phyloP scores from a whole-genome alignment of 1,140 invertebrate species.

The Liolophura sinensis region DNA sequence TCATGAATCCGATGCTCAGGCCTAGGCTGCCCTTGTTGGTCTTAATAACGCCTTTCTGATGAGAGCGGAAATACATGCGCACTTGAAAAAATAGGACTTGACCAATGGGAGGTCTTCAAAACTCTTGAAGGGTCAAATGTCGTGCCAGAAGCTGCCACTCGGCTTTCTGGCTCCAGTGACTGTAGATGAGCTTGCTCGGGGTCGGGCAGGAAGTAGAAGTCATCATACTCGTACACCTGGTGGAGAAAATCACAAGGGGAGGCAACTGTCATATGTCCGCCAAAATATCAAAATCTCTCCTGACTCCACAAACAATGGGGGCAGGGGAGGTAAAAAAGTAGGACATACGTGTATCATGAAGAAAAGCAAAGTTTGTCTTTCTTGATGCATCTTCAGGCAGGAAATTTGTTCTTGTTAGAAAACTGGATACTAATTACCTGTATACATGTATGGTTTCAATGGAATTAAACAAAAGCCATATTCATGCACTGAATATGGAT shows the following conservation, averaged over 20 bases:
- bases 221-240: slow-evolving; percentile 59
- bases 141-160: slow-evolving; percentile 55
- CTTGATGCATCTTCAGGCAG: too few species aligned
- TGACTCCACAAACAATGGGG: too few species aligned
- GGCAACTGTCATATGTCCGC: too few species aligned
- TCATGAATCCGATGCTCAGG: slow-evolving; percentile 52
- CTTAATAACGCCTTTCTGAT: slow-evolving; percentile 53
- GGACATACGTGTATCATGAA: too few species aligned
- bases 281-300: too few species aligned
- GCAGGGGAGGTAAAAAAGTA: too few species aligned
- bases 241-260: slow-evolving; percentile 8
- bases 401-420: too few species aligned
- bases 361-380: too few species aligned
- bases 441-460: too few species aligned
- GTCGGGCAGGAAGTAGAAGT: slow-evolving; percentile 60
- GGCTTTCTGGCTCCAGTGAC: slow-evolving; percentile 55
- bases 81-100: slow-evolving; percentile 59
- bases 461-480: too few species aligned
- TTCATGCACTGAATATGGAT: too few species aligned
- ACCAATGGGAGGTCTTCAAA: slow-evolving; percentile 58
- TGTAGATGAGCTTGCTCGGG: slow-evolving; percentile 58
- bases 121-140: slow-evolving; percentile 44
- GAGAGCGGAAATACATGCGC: slow-evolving; percentile 57
- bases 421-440: too few species aligned
- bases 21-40: slow-evolving; percentile 51